These are phyloP conservation scores for Dryobates pubescens DNA, from an alignment of 2,797 vertebrate species.

Conservation along the genomic window DNA sequence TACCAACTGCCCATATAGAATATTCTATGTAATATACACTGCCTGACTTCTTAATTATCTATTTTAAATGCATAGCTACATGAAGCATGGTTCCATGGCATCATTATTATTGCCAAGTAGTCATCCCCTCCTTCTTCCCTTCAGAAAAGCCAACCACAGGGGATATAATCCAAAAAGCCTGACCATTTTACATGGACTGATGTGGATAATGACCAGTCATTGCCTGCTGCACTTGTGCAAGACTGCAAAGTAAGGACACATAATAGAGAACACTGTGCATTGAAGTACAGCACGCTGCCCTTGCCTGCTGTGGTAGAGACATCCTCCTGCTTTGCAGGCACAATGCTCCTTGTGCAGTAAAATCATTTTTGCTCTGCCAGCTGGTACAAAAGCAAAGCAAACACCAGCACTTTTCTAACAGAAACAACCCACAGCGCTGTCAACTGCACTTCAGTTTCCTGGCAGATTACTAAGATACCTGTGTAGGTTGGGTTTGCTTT, in stretches of 20 bases:
- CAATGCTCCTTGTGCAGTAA: background rate
- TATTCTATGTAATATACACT: background rate
- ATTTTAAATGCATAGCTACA: background rate
- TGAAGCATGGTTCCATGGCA: background rate
- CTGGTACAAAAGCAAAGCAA: background rate
- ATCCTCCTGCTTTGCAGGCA: background rate
- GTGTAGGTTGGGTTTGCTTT: rapidly evolving
- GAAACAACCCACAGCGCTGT: background rate
- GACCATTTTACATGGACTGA: background rate
- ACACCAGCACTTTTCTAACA: background rate
- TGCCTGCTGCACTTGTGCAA: background rate
- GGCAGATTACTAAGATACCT: background rate
- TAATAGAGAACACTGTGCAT: background rate
- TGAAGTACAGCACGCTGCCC: background rate
- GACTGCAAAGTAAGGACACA: background rate
- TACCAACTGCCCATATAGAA: background rate
- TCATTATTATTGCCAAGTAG: background rate
- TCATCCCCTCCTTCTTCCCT: background rate
- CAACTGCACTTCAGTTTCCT: background rate
- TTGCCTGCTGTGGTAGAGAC: background rate
- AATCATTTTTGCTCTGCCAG: background rate
- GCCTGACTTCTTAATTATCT: background rate
- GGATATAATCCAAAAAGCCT: rapidly evolving
- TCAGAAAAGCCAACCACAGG: background rate
- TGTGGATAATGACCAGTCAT: background rate